Evolutionary conservation across 2,797 vertebrate species (phyloP), one percentile per base, ranked within the genome.

Genomic region (Pogonophryne albipinna): DNA sequence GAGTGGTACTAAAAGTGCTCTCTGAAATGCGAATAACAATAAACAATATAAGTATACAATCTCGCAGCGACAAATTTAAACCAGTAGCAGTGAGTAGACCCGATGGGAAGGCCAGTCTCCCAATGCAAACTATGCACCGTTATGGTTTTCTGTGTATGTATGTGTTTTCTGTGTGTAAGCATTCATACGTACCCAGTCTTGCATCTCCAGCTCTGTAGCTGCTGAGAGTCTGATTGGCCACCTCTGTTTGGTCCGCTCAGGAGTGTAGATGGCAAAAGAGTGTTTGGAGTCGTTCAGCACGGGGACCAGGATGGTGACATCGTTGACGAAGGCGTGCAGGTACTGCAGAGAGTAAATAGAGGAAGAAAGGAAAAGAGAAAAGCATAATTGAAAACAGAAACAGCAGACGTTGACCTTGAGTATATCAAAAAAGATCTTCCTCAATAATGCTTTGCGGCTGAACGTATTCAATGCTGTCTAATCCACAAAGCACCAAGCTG

Each of bases 251-350:
- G 97, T 99, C 78, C 94, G 94, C 87, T 99, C 98, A 0, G 97
- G 94, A 3, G 98, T 99, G 80, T 99, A 99, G 81, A 99, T 90
- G 42, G 97, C 97, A 69, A 99, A 99, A 1, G 96, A 96, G 89
- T 99, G 96, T 82, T 98, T 99, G 89, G 95, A 92, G 52, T 98
- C 97, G 1, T 94, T 97, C 17, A 98, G 90, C 71, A 99, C 95
- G 0, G 98, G 97, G 31, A 99, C 98, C 85, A 99, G 91, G 59
- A 97, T 96, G 10, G 97, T 99, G 82, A 99, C 95, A 89, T 99
- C 98, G 0, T 99, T 99, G 78, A 99, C 94, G 82, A 99, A 99
- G 67, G 97, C 90, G 0, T 99, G 98, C n/a, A 98, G 91, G 87
- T 99, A 99, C 98, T 99, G 84, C 0, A 55, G 16, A 23, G 66